phyloP scores from a whole-genome alignment of 2,113 vertebrate species.

The Microcebus tavaratra region DNA sequence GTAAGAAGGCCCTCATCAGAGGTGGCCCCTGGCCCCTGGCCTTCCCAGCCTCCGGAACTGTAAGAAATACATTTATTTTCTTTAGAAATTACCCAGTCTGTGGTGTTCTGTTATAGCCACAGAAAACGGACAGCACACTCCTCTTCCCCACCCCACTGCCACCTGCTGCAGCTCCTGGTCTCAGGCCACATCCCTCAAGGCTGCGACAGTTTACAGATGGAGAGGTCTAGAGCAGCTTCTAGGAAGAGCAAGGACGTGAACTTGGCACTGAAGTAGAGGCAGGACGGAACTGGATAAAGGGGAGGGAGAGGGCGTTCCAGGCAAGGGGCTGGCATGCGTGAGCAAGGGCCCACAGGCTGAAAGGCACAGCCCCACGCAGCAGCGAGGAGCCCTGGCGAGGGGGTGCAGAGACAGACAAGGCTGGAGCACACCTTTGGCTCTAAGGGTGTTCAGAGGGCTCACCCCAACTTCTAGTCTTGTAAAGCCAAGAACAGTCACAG shows the following conservation, averaged over 20 bases:
- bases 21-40: not conserved
- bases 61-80: not conserved
- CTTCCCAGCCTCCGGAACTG: not conserved
- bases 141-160: too few species aligned
- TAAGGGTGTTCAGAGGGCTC: not conserved
- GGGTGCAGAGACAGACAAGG: not conserved
- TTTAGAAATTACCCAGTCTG: not conserved
- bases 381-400: not conserved
- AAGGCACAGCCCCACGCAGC: not conserved
- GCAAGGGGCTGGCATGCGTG: not conserved
- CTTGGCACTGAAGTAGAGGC: not conserved
- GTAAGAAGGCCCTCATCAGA: not conserved
- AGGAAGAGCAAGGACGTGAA: not conserved
- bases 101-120: not conserved
- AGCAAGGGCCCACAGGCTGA: not conserved
- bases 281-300: not conserved
- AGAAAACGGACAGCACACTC: not conserved
- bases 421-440: not conserved
- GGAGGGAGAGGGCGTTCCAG: not conserved
- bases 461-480: not conserved
- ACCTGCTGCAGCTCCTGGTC: not conserved
- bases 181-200: too few species aligned
- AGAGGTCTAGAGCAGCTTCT: not conserved
- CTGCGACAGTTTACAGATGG: not conserved
- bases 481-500: not conserved